Percentiles rank a stretch among this genome's conserved stretches.
Conservation (phyloP, 2,113 vertebrate genomes). For the Semicossyphus pulcher region DNA sequence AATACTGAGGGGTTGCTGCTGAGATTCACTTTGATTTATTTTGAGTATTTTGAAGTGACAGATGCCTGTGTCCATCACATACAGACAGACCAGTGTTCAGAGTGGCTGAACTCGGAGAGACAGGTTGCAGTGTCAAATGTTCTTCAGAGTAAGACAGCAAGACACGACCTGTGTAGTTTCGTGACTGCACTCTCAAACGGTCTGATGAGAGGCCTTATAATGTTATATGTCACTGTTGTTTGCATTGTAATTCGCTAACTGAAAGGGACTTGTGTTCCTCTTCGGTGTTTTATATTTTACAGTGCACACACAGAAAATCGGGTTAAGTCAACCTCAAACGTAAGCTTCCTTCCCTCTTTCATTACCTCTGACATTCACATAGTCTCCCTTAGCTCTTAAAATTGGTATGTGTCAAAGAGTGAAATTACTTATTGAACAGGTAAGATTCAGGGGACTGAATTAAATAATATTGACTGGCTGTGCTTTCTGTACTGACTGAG, state of each 20-base stretch:
- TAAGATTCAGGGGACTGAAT: conserved; percentile 39
- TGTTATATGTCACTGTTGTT: conserved; percentile 35
- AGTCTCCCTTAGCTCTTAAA: conserved; percentile 32
- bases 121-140: conserved; percentile 48
- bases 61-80: conserved; percentile 50
- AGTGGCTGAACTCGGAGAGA: conserved; percentile 26
- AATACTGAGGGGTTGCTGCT: conserved; percentile 30
- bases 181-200: conserved; percentile 18
- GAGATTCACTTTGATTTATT: conserved; percentile 44
- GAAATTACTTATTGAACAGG: conserved; percentile 68
- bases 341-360: conserved; percentile 46
- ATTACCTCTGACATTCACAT: conserved; percentile 62
- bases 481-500: conserved; percentile 32
- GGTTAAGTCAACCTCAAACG: conserved; percentile 45
- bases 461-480: conserved; percentile 50
- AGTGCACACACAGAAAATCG: conserved; percentile 19
- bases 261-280: conserved; percentile 23
- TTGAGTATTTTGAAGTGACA: conserved; percentile 54
- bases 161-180: conserved; percentile 36
- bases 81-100: conserved; percentile 10
- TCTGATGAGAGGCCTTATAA: conserved; percentile 19
- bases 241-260: conserved; percentile 33
- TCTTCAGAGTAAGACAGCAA: conserved; percentile 27
- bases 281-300: conserved; percentile 45
- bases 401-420: conserved; percentile 58